Conservation (phyloP, 2,113 vertebrate genomes). For the Lophius piscatorius region DNA sequence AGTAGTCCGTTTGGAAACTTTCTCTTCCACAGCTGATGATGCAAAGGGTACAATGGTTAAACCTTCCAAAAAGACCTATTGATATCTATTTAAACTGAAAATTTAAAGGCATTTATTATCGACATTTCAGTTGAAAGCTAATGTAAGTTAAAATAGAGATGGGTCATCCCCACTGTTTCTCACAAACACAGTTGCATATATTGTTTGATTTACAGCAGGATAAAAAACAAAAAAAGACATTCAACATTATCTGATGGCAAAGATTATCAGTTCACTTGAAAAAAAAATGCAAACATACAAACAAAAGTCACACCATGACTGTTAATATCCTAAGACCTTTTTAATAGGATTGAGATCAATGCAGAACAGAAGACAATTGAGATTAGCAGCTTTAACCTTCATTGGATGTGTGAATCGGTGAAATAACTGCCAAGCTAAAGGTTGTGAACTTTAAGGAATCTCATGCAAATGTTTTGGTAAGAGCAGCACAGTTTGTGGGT, state of each 20-base stretch:
- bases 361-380: not conserved
- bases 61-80: not conserved
- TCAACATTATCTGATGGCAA: not conserved
- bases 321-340: not conserved
- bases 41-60: slow-evolving; percentile 5
- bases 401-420: not conserved
- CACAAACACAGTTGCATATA: not conserved
- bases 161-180: not conserved
- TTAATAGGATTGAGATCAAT: not conserved
- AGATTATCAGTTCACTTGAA: not conserved
- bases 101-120: slow-evolving; percentile 24
- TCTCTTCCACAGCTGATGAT: slow-evolving; percentile 1
- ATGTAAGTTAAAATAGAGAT: not conserved
- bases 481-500: too few relatives aligned
- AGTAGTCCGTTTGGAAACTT: too few relatives aligned
- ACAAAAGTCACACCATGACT: not conserved
- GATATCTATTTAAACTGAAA: slow-evolving; percentile 7
- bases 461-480: too few relatives aligned
- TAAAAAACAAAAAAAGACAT: not conserved
- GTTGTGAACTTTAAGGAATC: not conserved
- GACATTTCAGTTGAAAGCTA: slow-evolving; percentile 12
- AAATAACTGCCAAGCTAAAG: slow-evolving; percentile 13
- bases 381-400: slow-evolving; percentile 3
- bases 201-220: not conserved
- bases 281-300: not conserved